Conservation (phyloP, 2,888 invertebrate genomes). For the Drosophila colorata region DNA sequence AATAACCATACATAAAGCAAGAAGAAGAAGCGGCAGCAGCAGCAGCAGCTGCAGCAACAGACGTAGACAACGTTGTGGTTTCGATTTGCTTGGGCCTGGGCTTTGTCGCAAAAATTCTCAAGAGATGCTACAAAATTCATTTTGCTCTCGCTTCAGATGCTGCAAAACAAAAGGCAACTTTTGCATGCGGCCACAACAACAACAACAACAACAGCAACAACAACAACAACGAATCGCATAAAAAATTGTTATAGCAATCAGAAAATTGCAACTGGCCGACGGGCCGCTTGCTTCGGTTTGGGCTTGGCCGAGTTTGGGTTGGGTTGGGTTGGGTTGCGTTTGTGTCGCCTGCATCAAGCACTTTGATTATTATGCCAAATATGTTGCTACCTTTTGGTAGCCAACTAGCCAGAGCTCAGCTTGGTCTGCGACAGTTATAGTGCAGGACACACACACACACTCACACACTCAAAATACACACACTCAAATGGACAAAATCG, state of each 20-base stretch:
- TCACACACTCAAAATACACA: not conserved
- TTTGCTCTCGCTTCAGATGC: slow-evolving; percentile 48
- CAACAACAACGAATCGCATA: slow-evolving; percentile 26
- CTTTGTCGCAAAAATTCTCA: slow-evolving; percentile 63
- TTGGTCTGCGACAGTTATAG: not conserved
- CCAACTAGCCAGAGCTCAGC: not conserved
- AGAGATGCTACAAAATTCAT: slow-evolving; percentile 71
- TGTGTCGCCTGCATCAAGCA: slow-evolving; percentile 10
- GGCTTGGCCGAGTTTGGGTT: not conserved
- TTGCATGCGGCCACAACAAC: slow-evolving; percentile 44
- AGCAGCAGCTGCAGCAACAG: not conserved
- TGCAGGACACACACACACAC: not conserved
- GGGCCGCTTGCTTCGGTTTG: slow-evolving; percentile 1
- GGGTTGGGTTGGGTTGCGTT: slow-evolving; percentile 9
- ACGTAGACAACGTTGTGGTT: slow-evolving; percentile 58
- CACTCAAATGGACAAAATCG: not conserved
- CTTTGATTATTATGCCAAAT: slow-evolving; percentile 76
- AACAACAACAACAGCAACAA: slow-evolving; percentile 22
- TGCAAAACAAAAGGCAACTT: slow-evolving; percentile 61
- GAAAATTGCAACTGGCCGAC: slow-evolving; percentile 66
- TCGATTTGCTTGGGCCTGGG: slow-evolving; percentile 55
- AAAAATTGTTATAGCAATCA: slow-evolving; percentile 64
- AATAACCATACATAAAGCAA: slow-evolving; percentile 22
- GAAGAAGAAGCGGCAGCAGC: not conserved
- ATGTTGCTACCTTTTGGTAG: slow-evolving; percentile 52